These are phyloP conservation scores for Protula sp. DNA, from an alignment of 2,888 invertebrate species.

Conservation along the genomic window DNA sequence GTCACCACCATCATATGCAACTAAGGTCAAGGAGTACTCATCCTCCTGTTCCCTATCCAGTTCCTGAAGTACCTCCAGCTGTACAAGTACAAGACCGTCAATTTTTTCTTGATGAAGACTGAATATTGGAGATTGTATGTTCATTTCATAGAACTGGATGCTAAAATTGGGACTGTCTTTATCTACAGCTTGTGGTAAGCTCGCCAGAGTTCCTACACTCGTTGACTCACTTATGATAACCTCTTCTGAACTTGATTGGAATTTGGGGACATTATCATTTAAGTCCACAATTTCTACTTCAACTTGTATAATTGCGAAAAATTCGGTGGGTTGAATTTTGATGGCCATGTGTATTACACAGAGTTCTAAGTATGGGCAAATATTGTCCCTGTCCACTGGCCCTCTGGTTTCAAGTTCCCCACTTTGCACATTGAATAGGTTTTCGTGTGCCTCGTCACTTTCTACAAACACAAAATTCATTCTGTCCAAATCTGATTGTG, in stretches of 20 bases:
- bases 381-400: background rate
- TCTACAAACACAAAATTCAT: background rate
- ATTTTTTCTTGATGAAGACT: constrained; percentile 8
- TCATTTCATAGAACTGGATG: constrained; percentile 18
- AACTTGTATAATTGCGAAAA: background rate
- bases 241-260: no score
- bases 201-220: constrained; percentile 8
- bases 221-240: constrained; percentile 12
- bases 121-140: constrained; percentile 4
- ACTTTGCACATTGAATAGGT: background rate
- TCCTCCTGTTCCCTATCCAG: constrained; percentile 20
- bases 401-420: background rate
- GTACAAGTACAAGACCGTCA: constrained; percentile 9
- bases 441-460: background rate
- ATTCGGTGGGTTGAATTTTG: background rate
- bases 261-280: background rate
- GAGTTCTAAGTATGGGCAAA: background rate
- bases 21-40: constrained; percentile 68
- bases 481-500: background rate
- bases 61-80: constrained; percentile 7
- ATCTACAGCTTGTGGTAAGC: constrained; percentile 20
- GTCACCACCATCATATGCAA: constrained; percentile 82
- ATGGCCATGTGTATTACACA: background rate
- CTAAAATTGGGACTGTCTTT: constrained; percentile 16
- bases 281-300: background rate